A percentile compares a stretch with the other conserved stretches of the same genome.
phyloP scores from a whole-genome alignment of 2,797 vertebrate genomes.

The Cossypha heuglini region DNA sequence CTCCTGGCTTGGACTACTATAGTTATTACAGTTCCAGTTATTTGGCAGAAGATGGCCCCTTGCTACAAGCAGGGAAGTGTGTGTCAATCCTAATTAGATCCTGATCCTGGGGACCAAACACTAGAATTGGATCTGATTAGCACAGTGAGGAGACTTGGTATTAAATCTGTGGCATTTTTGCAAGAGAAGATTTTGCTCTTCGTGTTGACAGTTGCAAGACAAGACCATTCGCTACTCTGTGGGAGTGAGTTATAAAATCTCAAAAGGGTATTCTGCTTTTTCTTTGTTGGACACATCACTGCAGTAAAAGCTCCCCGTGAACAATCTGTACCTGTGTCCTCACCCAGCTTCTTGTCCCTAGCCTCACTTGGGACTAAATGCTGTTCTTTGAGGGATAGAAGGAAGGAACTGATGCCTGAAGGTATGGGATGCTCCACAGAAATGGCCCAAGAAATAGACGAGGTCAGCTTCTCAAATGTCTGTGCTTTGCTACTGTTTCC shows the following conservation, averaged over 20 bases:
- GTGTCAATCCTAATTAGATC: not conserved
- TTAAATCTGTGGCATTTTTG: not conserved
- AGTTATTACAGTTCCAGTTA: not conserved
- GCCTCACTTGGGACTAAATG: not conserved
- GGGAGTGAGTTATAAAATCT: not conserved
- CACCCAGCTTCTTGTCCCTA: not conserved
- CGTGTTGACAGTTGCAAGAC: not conserved
- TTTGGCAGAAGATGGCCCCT: not conserved
- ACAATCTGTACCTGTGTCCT: not conserved
- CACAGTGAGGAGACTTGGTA: not conserved
- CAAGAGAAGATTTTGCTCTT: not conserved
- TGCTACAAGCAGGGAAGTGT: not conserved
- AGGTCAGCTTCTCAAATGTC: not conserved
- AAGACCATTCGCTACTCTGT: rapidly evolving
- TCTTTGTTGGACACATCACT: not conserved
- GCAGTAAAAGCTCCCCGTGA: not conserved
- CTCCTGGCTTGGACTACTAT: not conserved
- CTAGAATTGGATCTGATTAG: not conserved
- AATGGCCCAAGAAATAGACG: not conserved
- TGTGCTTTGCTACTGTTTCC: rapidly evolving
- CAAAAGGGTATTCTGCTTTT: not conserved
- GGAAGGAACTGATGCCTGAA: not conserved
- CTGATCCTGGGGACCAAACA: not conserved
- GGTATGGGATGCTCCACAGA: not conserved
- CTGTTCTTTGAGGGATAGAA: not conserved